Evolutionary conservation across 1,140 invertebrate species (phyloP).

Genomic region (Asbolus verrucosus): DNA sequence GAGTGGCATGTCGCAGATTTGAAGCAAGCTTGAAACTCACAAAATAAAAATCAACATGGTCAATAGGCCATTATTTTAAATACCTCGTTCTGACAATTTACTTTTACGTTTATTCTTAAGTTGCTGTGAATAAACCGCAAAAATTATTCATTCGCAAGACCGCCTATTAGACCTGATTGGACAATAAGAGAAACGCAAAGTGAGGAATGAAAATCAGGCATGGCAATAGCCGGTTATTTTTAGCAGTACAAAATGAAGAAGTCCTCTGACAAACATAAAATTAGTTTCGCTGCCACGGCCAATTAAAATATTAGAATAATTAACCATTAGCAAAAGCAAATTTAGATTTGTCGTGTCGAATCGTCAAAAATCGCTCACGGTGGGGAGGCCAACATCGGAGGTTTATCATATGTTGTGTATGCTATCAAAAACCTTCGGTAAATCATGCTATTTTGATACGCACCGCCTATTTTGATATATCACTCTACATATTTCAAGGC

Average conservation of each 20-base stretch:
- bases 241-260: neutral
- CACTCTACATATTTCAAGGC: slow-evolving; percentile 7
- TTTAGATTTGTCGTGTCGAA: slow-evolving; percentile 26
- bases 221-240: neutral
- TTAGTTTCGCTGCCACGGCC: slow-evolving; percentile 17
- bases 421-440: neutral
- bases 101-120: too few species aligned
- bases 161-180: neutral
- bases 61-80: too few species aligned
- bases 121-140: too few species aligned
- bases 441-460: slow-evolving; percentile 9
- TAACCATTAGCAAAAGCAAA: slow-evolving; percentile 22
- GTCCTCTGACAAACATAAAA: slow-evolving; percentile 19
- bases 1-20: too few species aligned
- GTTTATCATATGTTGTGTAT: too few species aligned
- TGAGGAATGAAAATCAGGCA: neutral
- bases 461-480: neutral
- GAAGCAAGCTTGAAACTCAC: too few species aligned
- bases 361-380: neutral
- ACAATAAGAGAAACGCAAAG: too few species aligned
- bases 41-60: too few species aligned
- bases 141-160: neutral
- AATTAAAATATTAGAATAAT: slow-evolving; percentile 45
- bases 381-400: neutral
- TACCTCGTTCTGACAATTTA: too few species aligned